Base-by-base conservation (phyloP, 2,888 invertebrate genomes). In the Drosophila leonis region DNA sequence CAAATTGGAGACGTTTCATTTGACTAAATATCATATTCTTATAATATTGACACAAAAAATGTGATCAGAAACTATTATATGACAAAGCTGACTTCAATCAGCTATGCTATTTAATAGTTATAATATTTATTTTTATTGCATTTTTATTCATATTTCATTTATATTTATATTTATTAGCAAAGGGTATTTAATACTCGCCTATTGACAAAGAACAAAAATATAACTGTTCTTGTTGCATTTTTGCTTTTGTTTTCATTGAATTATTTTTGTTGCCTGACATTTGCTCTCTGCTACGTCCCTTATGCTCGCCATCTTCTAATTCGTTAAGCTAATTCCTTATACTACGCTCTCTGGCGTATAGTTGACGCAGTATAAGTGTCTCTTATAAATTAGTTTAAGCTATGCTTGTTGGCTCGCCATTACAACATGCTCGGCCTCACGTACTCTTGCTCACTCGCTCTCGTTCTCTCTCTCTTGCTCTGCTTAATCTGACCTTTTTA, bases 401-500 rank as follows among this genome's bases (percentile, higher is more conserved):
- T 37, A 10, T 27, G 35, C 24, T 27, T 52, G 6, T 27, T 27
- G 37, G 12, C 24, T 12, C 49, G 18, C 49, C 49, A 49, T 31
- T 49, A 49, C 49, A 49, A 33, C 13, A 18, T 31, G 33, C 6
- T 20, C 13, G 31, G 13, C 10, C 18, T 6, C 27, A 27, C 54
- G 15, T 64, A 31, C 64, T 52, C 46, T 37, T 10, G 0, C 27
- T 10, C 29, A 1, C 24, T 13, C n/a, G 4, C 41, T 7, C 37
- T 20, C 44, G 5, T 15, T n/a, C 9, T 24, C 24, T 24, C 29
- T 18, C 15, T 49, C 61, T 20, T 13, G 52, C n/a, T 31, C 13
- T 29, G 18, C 33, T 37, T 48, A 67, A 39, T 66, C 39, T 39
- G 27, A 46, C 37, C 67, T 46, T 48, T 48, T 48, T 37, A 27